Evolutionary conservation across 2,797 vertebrate species (phyloP), one percentile per base, ranked within the genome.

Genomic region (Chelon labrosus): DNA sequence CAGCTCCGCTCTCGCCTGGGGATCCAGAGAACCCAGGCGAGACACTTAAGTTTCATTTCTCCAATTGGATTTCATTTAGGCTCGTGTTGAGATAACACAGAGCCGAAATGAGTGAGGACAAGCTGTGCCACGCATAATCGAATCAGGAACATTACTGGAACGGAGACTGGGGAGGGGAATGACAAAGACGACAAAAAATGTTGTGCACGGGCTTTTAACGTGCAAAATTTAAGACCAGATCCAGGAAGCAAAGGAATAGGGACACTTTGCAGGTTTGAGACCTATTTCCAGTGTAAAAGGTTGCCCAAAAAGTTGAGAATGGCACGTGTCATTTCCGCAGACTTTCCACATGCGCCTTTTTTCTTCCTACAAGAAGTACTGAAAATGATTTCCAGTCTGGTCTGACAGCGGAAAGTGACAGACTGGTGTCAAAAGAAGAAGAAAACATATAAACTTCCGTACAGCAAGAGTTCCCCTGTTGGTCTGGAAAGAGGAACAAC

Each of bases 31-130:
- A 65, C 61, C 38, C 68, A 39, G 47, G 27, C 4, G 17, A 69
- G 53, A 68, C 67, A 58, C 47, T 67, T 47, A 35, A 35, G 70
- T 65, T 68, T 76, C 35, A 82, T 68, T 77, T 70, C 52, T 55
- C 27, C 61, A 46, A 76, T 39, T 77, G 69, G 59, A 85, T 83
- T 77, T 87, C 50, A 64, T 71, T 84, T 74, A 73, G 69, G 51
- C 55, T 59, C 56, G 50, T 67, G 63, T 49, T 55, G 73, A 65
- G 56, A 67, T 39, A 65, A 44, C 22, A 6, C 2, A 0, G 9
- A 60, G 49, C 37, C 72, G 41, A 66, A 64, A 70, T 51, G 39
- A 66, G 31, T 10, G 56, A 69, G 50, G 67, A 72, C 10, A 22
- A 52, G 37, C 65, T 52, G 42, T 10, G 51, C 20, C 31, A 20